Percentiles rank a stretch among this genome's conserved stretches.
Evolutionary conservation across 2,797 vertebrate genomes (phyloP).

Genomic region (Pseudotriccus pelzelni): DNA sequence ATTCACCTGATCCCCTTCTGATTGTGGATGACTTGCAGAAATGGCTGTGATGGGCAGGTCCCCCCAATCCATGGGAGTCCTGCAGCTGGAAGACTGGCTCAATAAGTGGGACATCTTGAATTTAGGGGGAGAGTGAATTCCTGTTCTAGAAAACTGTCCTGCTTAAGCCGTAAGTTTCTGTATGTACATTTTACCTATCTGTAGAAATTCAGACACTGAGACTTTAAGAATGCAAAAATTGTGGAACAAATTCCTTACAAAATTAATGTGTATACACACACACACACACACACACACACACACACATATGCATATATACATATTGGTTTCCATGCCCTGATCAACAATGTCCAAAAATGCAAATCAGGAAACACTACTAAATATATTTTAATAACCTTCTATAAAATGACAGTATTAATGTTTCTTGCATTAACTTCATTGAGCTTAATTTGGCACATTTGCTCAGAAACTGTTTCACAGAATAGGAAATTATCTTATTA

Average conservation of each 20-base stretch:
- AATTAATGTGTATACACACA: neutral
- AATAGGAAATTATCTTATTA: neutral
- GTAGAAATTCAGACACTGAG: neutral
- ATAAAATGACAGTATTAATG: neutral
- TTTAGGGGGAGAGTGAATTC: neutral
- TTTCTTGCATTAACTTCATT: neutral
- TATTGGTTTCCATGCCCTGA: neutral
- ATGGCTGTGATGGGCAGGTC: neutral
- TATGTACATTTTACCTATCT: neutral
- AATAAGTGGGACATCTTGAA: neutral
- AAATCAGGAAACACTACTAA: neutral
- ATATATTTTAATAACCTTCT: neutral
- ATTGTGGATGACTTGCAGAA: neutral
- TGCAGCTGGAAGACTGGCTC: neutral
- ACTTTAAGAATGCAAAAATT: neutral
- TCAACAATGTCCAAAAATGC: neutral
- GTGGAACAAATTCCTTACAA: neutral
- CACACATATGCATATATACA: neutral
- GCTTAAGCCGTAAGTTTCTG: neutral
- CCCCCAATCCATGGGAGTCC: neutral
- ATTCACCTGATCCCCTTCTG: neutral
- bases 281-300: neutral
- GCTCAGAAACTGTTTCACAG: neutral
- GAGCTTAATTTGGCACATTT: neutral
- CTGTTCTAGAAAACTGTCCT: neutral